These are phyloP conservation scores for Scaeva pyrastri DNA, from an alignment of 2,888 invertebrate species.

Conservation along the genomic window DNA sequence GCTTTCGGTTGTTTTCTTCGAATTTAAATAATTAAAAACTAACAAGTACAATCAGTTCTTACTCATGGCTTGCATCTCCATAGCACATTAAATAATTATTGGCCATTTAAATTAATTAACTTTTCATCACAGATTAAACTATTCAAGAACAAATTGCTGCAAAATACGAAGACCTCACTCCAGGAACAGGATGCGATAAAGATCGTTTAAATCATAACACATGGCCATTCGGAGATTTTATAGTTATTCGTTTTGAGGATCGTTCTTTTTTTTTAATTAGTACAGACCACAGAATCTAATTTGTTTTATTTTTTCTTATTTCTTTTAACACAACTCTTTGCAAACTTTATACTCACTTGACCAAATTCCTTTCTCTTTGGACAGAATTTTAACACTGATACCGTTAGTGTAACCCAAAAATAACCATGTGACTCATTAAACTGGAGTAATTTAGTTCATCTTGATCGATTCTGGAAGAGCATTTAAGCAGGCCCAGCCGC, in stretches of 20 bases:
- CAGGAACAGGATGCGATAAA: slow-evolving; percentile 1
- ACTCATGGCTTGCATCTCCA: slow-evolving; percentile 2
- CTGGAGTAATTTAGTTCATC: slow-evolving; percentile 46
- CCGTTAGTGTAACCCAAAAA: slow-evolving; percentile 32
- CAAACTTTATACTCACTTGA: no score
- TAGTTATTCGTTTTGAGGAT: background rate
- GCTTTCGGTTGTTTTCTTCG: background rate
- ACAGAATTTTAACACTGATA: slow-evolving; percentile 14
- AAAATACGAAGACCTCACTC: background rate
- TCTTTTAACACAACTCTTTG: background rate
- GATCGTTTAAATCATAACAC: background rate
- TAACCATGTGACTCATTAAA: slow-evolving; percentile 40
- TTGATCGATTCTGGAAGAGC: slow-evolving; percentile 51
- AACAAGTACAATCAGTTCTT: background rate
- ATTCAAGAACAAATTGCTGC: slow-evolving; percentile 1
- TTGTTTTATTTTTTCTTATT: background rate
- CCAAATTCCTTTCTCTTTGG: slow-evolving; percentile 10
- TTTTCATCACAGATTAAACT: background rate
- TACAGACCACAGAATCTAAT: slow-evolving; percentile 16
- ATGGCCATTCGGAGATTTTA: background rate
- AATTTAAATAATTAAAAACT: background rate
- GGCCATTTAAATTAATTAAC: slow-evolving; percentile 7
- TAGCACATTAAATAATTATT: background rate
- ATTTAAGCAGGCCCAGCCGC: background rate
- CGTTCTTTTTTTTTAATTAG: slow-evolving; percentile 18